Percentiles rank a stretch among this genome's conserved stretches.
Evolutionary conservation across 2,113 vertebrate genomes (phyloP).

Genomic region (Alethe castanea): DNA sequence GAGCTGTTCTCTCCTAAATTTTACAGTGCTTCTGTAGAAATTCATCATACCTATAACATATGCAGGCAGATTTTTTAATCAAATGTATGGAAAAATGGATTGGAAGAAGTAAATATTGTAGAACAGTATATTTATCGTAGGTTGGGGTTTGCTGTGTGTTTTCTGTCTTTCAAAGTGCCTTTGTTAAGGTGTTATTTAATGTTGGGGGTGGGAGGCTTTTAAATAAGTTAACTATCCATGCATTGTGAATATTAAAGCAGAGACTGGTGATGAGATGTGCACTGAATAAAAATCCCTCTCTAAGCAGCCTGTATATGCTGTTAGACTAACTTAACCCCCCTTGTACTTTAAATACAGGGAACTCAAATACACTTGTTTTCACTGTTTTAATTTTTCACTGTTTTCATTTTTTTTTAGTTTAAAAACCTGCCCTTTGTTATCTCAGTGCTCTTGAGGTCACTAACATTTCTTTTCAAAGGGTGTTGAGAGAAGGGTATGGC

Average conservation of each 20-base stretch:
- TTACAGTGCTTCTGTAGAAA: not conserved
- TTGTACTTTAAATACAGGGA: not conserved
- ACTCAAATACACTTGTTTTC: not conserved
- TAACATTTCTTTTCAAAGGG: not conserved
- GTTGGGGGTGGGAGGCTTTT: not conserved
- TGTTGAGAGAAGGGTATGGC: not conserved
- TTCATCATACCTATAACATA: not conserved
- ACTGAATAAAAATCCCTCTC: not conserved
- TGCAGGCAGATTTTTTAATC: not conserved
- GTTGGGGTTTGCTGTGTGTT: not conserved
- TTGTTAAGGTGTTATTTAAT: not conserved
- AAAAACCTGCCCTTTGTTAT: not conserved
- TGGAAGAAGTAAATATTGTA: not conserved
- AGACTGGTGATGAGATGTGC: not conserved
- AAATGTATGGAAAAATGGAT: not conserved
- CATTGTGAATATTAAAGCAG: conserved; percentile 23
- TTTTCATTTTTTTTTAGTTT: not conserved
- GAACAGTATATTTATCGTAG: not conserved
- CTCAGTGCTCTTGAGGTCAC: not conserved
- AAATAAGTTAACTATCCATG: not conserved
- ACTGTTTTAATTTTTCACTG: not conserved
- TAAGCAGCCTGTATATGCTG: not conserved
- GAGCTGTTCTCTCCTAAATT: not conserved
- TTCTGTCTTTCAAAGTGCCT: not conserved
- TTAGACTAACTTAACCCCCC: not conserved